phyloP scores from a whole-genome alignment of 2,888 invertebrate species.

The Andrena fulva region DNA sequence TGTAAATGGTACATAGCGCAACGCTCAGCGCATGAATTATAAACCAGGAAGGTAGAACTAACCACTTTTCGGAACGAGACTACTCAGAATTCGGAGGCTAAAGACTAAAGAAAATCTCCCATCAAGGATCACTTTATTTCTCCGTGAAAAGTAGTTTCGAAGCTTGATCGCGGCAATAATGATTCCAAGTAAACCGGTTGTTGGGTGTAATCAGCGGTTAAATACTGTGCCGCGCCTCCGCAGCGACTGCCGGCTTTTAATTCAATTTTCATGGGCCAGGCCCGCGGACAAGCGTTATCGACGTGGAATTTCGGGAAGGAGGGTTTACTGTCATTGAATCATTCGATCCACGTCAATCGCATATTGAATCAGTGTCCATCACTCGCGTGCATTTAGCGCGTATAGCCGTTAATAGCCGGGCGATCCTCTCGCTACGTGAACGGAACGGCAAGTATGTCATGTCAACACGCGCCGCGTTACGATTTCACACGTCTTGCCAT shows the following conservation, averaged over 20 bases:
- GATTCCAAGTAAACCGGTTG: conserved; percentile 3
- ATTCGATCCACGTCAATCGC: conserved; percentile 73
- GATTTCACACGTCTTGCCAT: conserved; percentile 58
- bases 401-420: conserved; percentile 68
- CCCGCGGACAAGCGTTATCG: conserved; percentile 52
- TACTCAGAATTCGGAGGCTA: too few relatives aligned
- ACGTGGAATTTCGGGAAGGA: conserved; percentile 56
- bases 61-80: background rate
- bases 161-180: background rate
- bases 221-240: background rate
- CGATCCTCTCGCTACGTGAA: conserved; percentile 70
- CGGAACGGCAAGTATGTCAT: conserved; percentile 70
- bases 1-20: conserved; percentile 14
- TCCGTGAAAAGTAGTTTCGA: too few relatives aligned
- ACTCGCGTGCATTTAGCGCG: conserved; percentile 64
- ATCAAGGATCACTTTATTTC: background rate
- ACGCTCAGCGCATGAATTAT: background rate
- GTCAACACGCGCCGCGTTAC: conserved; percentile 63
- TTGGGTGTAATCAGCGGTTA: conserved; percentile 9
- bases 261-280: conserved; percentile 52
- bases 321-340: conserved; percentile 71
- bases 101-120: too few relatives aligned
- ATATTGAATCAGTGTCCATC: conserved; percentile 74
- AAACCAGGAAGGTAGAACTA: background rate
- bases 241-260: conserved; percentile 52